Conservation (phyloP, 2,113 vertebrate genomes). For the Eulemur rufifrons region DNA sequence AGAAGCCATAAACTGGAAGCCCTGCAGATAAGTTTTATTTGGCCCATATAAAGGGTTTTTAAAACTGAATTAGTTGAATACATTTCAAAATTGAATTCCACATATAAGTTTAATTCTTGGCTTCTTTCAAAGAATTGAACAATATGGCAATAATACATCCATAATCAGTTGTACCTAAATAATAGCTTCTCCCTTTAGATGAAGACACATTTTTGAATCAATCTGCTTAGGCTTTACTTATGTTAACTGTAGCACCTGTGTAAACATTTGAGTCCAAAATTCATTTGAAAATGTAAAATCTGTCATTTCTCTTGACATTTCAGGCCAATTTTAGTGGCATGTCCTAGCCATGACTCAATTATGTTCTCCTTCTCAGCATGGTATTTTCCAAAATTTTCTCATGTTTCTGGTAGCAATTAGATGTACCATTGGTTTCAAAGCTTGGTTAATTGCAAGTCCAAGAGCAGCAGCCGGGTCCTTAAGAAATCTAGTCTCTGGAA, state of each 20-base stretch:
- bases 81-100: conserved; percentile 43
- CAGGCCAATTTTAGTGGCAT: background rate
- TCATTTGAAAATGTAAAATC: conserved; percentile 10
- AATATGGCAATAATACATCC: background rate
- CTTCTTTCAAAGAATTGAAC: conserved; percentile 24
- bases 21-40: background rate
- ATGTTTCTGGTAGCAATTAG: background rate
- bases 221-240: background rate
- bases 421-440: background rate
- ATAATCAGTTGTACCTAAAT: background rate
- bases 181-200: background rate
- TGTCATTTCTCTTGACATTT: conserved; percentile 23
- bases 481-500: background rate
- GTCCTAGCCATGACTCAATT: background rate
- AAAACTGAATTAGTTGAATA: background rate
- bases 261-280: background rate
- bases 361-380: background rate
- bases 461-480: background rate
- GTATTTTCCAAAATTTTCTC: background rate
- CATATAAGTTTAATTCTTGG: background rate
- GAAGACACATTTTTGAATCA: background rate
- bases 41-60: background rate
- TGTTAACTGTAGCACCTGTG: background rate
- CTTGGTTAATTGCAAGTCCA: background rate
- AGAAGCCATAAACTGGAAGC: background rate